Base-by-base conservation (phyloP, 2,888 invertebrate genomes). In the Mycalesis mineus region DNA sequence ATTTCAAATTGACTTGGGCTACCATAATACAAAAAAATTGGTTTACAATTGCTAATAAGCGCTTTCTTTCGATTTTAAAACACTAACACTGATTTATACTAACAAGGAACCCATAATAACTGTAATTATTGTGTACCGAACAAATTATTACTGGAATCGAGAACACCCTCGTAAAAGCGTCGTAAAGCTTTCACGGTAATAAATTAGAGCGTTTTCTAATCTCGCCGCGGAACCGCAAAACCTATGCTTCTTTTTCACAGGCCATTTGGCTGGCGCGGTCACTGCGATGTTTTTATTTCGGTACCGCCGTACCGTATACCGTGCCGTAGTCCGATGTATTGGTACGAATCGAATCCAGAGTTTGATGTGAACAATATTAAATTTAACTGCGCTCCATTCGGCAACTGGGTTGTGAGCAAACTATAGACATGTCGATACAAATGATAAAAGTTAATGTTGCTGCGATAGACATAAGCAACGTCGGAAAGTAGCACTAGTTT, bases 221-320 rank as follows among this genome's bases (percentile, higher is more conserved):
- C 47, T 44, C 49, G 37, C 50, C 45, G 53, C 64, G 66, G 67
- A 68, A 67, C 74, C 74, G 73, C 66, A 66, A 66, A 69, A 67
- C 66, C 72, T 72, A 70, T 76, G 72, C 66, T 75, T 70, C 73
- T 78, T 79, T 82, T 82, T 79, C 78, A 75, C 79, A 80, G 73
- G 67, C 77, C 80, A 80, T 82, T 83, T 78, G 77, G 75, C 74
- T 67, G 69, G 69, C 68, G 74, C 68, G 78, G 77, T 74, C 81
- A 77, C 68, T 75, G 63, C 64, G 63, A 74, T 66, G 70, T 73
- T 75, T 80, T 75, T 78, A 74, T 78, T 82, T 78, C 47, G 64
- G 22, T 22, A 22, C 22, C 22, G 22, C 5, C 22, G 61, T 61
- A 66, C 69, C 67, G 71, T 69, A 75, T 61, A 66, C 69, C 67